Percentiles rank a stretch among this genome's conserved stretches.
Conservation (phyloP, 2,113 vertebrate genomes). For the Carlito syrichta region DNA sequence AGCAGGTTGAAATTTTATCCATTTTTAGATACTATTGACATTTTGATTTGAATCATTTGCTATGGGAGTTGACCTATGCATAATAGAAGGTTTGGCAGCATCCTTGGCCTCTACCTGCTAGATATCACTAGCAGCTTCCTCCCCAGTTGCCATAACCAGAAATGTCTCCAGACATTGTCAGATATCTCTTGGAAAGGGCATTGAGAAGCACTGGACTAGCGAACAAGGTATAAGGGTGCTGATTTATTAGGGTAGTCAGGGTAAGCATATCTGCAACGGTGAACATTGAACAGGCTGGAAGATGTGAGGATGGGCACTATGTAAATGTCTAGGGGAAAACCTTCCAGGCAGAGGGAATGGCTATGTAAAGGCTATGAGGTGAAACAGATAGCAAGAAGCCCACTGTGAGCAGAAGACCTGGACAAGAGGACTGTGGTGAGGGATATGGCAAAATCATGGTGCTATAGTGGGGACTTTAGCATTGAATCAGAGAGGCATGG, state of each 20-base stretch:
- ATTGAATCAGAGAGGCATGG: neutral
- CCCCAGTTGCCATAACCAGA: neutral
- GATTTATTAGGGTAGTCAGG: neutral
- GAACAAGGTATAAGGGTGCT: neutral
- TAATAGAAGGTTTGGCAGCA: neutral
- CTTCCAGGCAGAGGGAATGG: neutral
- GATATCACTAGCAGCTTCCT: rapidly evolving
- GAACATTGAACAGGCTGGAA: neutral
- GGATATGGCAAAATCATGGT: rapidly evolving
- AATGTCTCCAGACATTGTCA: neutral
- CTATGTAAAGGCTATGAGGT: neutral
- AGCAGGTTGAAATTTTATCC: neutral
- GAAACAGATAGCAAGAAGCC: neutral
- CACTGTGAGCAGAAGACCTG: neutral
- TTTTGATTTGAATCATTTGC: neutral
- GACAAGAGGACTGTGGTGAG: neutral
- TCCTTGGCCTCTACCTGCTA: neutral
- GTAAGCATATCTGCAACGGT: neutral
- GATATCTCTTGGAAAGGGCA: neutral
- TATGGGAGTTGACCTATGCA: neutral
- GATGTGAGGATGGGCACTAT: neutral
- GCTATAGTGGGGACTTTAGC: neutral
- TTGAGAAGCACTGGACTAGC: neutral
- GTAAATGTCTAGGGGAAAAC: neutral
- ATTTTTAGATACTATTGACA: neutral